Conservation (phyloP, 1,140 invertebrate species). For the Leucophenga varia region DNA sequence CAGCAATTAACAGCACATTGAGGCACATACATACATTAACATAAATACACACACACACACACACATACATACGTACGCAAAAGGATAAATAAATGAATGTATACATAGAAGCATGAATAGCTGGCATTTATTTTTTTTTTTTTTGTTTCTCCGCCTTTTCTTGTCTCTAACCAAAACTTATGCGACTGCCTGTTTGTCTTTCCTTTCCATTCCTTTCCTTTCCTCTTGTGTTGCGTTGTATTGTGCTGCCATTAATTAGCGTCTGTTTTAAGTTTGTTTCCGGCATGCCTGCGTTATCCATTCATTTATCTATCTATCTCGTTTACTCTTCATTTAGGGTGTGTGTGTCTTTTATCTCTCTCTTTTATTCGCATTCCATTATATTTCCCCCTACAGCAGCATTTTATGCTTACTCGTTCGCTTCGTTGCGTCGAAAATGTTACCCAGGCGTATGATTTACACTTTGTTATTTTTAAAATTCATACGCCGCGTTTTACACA, state of each 20-base stretch:
- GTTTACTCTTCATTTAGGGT: no score
- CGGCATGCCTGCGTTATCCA: slow-evolving; percentile 36
- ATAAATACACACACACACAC: neutral
- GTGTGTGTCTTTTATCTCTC: no score
- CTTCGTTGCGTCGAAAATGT: slow-evolving; percentile 19
- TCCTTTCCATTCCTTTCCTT: no score
- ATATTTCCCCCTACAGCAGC: no score
- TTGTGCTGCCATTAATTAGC: slow-evolving; percentile 43
- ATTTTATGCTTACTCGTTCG: neutral
- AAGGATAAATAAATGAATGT: no score
- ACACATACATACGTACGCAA: no score
- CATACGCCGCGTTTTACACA: slow-evolving; percentile 31
- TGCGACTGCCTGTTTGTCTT: no score
- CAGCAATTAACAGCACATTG: slow-evolving; percentile 48
- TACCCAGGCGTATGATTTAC: slow-evolving; percentile 46
- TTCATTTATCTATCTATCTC: no score
- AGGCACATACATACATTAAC: neutral
- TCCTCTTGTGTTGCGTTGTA: slow-evolving; percentile 14
- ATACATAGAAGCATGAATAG: no score
- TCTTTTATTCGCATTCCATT: no score
- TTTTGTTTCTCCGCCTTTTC: slow-evolving; percentile 4
- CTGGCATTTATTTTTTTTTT: slow-evolving; percentile 24
- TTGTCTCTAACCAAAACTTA: neutral
- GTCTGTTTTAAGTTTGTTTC: slow-evolving; percentile 33
- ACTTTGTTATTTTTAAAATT: slow-evolving; percentile 52